Evolutionary conservation across 2,888 invertebrate species (phyloP), one percentile per base, ranked within the genome.

Genomic region (Drosophila prolongata): DNA sequence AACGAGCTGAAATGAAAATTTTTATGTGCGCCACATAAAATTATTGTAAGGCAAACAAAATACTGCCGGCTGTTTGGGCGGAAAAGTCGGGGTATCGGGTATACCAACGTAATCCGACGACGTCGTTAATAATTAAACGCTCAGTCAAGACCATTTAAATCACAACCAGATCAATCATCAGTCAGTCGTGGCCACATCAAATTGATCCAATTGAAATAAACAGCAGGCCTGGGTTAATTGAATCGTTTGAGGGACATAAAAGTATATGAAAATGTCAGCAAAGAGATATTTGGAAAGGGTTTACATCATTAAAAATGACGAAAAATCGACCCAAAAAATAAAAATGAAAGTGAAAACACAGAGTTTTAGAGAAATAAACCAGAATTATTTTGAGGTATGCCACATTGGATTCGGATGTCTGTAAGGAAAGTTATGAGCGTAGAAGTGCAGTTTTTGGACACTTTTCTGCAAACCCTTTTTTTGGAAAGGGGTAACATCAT

Each of bases 1-100:
- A 83, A 79, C 84, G 84, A 80, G 78, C 78, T 43, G 43, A 80
- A 79, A 83, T 80, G 60, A 78, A 38, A 80, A 75, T 67, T 75
- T 83, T 75, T 83, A 80, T 83, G 57, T 19, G 71, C 46, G 50
- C 59, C 52, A 70, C 83, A 83, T 75, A 80, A 83, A 79, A 77
- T 77, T 60, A 79, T 77, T 82, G 66, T 61, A 66, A 72, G 44
- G 43, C 43, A 61, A 57, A 44, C 56, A n/a, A 37, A 57, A 44
- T 44, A 34, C 42, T 16, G 37, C 16, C 42, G 3, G 42, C 8
- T 16, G 42, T 16, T 42, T 42, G 16, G 44, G 6, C 24, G 14
- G n/a, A 14, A 16, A 19, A 13, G 19, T 11, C 11, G 35, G 19
- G 14, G 34, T 6, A 43, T 19, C 19, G 35, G 27, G 6, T 19